A percentile compares a stretch with the other conserved stretches of the same genome.
Evolutionary conservation across 2,888 invertebrate genomes (phyloP).

Genomic region (Philopedon plagiatum): DNA sequence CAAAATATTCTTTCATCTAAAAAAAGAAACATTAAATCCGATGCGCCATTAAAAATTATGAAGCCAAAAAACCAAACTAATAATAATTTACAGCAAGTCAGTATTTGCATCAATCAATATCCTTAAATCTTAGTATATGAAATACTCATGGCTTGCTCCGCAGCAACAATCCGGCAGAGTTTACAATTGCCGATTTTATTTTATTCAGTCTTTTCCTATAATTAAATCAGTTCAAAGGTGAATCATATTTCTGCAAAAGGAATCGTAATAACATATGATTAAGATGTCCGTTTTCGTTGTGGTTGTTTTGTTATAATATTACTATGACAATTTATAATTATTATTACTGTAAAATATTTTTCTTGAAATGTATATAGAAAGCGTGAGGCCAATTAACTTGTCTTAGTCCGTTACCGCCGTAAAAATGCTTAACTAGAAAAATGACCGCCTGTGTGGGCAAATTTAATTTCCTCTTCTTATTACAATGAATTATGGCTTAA

Average conservation of each 20-base stretch:
- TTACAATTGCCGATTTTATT: not conserved
- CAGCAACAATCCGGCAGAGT: too few relatives aligned
- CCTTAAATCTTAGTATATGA: too few relatives aligned
- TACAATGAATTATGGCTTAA: slow-evolving; percentile 18
- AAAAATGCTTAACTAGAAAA: slow-evolving; percentile 13
- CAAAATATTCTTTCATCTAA: too few relatives aligned
- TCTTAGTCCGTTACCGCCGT: slow-evolving; percentile 28
- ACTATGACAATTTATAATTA: slow-evolving; percentile 44
- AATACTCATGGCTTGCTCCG: too few relatives aligned
- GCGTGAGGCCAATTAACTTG: slow-evolving; percentile 42
- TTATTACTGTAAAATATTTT: slow-evolving; percentile 42
- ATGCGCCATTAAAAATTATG: too few relatives aligned
- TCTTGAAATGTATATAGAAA: slow-evolving; percentile 21
- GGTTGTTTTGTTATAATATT: slow-evolving; percentile 30
- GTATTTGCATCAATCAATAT: too few relatives aligned
- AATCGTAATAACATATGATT: slow-evolving; percentile 44
- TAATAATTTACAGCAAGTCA: too few relatives aligned
- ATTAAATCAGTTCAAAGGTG: slow-evolving; percentile 48
- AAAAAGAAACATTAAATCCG: too few relatives aligned
- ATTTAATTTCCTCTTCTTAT: slow-evolving; percentile 36
- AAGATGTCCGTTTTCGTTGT: slow-evolving; percentile 28
- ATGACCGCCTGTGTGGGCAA: slow-evolving; percentile 26
- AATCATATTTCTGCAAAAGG: slow-evolving; percentile 39
- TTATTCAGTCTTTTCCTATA: slow-evolving; percentile 31
- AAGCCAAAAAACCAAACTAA: too few relatives aligned